Evolutionary conservation across 2,888 invertebrate genomes (phyloP), one percentile per base, ranked within the genome.

Genomic region (Polyploca ridens): DNA sequence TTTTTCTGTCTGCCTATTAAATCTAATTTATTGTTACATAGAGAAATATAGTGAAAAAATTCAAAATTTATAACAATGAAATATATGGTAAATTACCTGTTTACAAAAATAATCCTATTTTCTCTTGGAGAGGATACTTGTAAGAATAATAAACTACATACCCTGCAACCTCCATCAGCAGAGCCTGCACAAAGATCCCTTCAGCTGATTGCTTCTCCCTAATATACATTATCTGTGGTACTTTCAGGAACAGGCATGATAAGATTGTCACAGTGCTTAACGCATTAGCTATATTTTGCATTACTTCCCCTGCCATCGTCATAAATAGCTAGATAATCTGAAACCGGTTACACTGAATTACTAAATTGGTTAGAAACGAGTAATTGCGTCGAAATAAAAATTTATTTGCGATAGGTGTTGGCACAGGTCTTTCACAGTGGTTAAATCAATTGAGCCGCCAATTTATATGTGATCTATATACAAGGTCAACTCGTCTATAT

Each of bases 211-310:
- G 94, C 63, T 95, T 94, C 70, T 94, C 90, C 6, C 94, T 80
- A 63, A 98, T 92, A 65, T 95, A 96, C 70, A 96, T 86, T 69
- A 98, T 98, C 92, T 98, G 98, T 0, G 98, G 98, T 62, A 98
- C 94, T 94, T 98, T 98, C 73, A 97, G 90, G 72, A 97, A 94
- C 63, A 97, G 92, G 83, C 97, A 97, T 81, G 97, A 96, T 58
- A 95, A 85, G 70, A 98, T 97, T 0, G 97, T 98, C n/a, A 97
- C 89, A 14, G 96, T 83, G 84, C 97, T 97, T 63, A 97, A 85
- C 3, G 72, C 59, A 65, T 89, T 80, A 2, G 91, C 86, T 19
- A 91, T 16, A 8, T 74, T 61, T 19, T 84, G 72, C 27, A 82
- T 62, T n/a, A 46, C 4, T 0, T 82, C 0, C 5, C 75, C 68